Base-by-base conservation (phyloP, 2,113 vertebrate genomes). In the Xyrauchen texanus region DNA sequence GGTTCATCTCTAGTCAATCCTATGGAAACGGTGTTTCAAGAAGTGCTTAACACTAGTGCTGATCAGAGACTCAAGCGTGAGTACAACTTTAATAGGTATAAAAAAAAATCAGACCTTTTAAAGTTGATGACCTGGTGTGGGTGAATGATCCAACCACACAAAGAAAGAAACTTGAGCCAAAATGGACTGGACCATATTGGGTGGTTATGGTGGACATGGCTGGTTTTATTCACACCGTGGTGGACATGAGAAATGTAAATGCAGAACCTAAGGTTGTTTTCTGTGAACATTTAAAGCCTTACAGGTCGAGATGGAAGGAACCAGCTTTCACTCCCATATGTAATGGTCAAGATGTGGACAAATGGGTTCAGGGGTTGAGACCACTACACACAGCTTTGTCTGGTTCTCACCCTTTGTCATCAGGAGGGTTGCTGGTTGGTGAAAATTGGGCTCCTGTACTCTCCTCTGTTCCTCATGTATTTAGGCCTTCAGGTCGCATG, bases 91-190 rank as follows among this genome's bases (percentile, higher is more conserved):
- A 53, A 70, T 53, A 55, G 51, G 10, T 34, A 70, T 70, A 21
- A 10, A 3, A 70, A 42, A 7, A 53, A n/a, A n/a, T 55, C 10
- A 34, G 34, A 34, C 49, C 68, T 42, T 70, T 55, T 11, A 70
- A 53, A 12, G 52, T 42, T 7, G 49, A 51, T 12, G 51, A 70
- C 7, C 2, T 42, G 68, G 68, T 71, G 15, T 44, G 52, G 51
- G 12, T 70, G 12, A 71, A 57, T 71, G 52, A 57, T 55, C 34
- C 68, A 0, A 71, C 68, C 6, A 71, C 21, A 42, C 68, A 71
- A 45, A 57, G 34, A 71, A 71, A 57, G 9, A 71, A 71, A 71
- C 5, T 55, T 5, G 12, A 46, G 1, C 42, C 63, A n/a, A 65
- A 65, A 46, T 71, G 68, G 68, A 57, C 12, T 5, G 68, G 52